Base-by-base conservation (phyloP, 2,797 vertebrate species). In the Chrysolophus pictus region DNA sequence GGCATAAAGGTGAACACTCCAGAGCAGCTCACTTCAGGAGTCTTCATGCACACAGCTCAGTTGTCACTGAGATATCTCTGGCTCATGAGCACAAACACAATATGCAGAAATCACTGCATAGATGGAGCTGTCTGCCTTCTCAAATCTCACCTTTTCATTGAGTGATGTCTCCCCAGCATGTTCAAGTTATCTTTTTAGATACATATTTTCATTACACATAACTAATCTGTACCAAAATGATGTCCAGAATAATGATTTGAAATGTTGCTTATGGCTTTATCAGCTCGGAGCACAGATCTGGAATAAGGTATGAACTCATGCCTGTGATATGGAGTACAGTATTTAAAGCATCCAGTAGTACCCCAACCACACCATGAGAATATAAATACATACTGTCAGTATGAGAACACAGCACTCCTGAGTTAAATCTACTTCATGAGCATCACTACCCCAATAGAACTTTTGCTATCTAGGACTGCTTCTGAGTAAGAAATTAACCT, bases 401-500 rank as follows among this genome's bases (percentile, higher is more conserved):
- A 14, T 60, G 56, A 93, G 41, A 76, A 89, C 83, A 75, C 17
- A 87, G 28, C 9, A 29, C 22, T 75, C 39, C 73, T 91, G 56
- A 87, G 65, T 70, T 86, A 89, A 56, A 16, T 84, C 33, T 83
- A 46, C 23, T 84, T 84, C 67, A 39, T 68, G 26, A 81, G 75
- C 79, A 47, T 53, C 63, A 56, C 19, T 47, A 58, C 11, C 16
- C 26, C 41, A 75, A 55, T 29, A 92, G 70, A 91, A 90, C 56
- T 93, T 94, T 26, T 79, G 15, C 60, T 94, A 11, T 60, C n/a
- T 47, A 41, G 11, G 26, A 70, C 31, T 84, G 9, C 65, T 91
- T 91, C 3, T 3, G 68, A 86, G 33, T 64, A 82, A 79, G 71
- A 94, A 90, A 91, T 86, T 79, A 94, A 84, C 51, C 26, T 88